Evolutionary conservation across 2,888 invertebrate genomes (phyloP), one percentile per base, ranked within the genome.

Genomic region (Bhutanitis thaidina): DNA sequence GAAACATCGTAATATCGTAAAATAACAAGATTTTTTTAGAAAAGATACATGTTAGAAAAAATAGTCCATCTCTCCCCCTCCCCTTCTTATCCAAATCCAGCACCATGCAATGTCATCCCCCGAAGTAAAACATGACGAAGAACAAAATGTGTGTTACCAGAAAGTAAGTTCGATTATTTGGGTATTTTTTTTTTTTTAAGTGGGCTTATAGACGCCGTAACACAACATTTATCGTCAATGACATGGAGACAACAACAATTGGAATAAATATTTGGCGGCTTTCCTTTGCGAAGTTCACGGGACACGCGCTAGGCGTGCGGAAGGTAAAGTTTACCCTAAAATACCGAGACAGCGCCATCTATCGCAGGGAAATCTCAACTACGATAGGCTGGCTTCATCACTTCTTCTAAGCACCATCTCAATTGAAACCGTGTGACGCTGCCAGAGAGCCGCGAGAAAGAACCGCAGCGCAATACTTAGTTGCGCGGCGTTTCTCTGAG

Each of bases 171-270:
- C 41, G 15, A 15, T 3, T 20, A 12, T 16, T 32, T 32, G 32
- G 43, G 43, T 20, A 32, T 43, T 43, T 32, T 20, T 8, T 43
- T 43, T 43, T 32, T 20, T 8, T 43, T n/a, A 32, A 14, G 14
- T n/a, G 1, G 8, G 29, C 30, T 12, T 32, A 3, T 4, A 4
- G 27, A 27, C 7, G 27, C 27, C 27, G 5, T 27, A n/a, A 9
- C 15, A 36, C 10, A 9, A 15, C 15, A 36, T 15, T 38, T 20
- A 20, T 3, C 32, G n/a, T 16, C 30, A 7, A 43, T 20, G 16
- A 34, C 5, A 16, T 12, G 5, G 8, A 32, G 29, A 43, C 43
- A 43, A 32, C n/a, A 32, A 8, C n/a, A 43, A 43, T 7, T 43
- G n/a, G 16, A 30, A 12, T 43, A 32, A 7, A 43, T 14, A 40